Evolutionary conservation across 2,797 vertebrate genomes (phyloP), one percentile per base, ranked within the genome.

Genomic region (Alosa sapidissima): DNA sequence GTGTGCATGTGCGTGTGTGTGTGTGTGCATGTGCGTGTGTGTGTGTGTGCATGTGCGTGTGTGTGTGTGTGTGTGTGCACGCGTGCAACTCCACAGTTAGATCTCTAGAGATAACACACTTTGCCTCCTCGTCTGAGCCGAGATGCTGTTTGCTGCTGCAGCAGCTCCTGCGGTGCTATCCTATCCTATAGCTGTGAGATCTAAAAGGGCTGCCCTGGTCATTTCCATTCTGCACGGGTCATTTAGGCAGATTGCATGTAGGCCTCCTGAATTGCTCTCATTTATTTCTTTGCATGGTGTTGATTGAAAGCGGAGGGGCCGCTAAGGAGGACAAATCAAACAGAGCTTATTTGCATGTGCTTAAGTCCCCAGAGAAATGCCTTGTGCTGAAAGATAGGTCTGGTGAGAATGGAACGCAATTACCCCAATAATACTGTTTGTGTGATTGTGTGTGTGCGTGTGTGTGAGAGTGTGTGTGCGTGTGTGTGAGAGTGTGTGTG

Each of bases 241-340:
- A 10, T 68, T 68, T 68, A 1, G 14, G 65, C 11, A 33, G 65
- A 72, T 72, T 72, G 65, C 33, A 33, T 41, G 68, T 16, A 5
- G 33, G 33, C 68, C 33, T 75, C 33, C 68, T 75, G 68, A 75
- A 75, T 75, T 41, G 68, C 45, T 75, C 68, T 75, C 33, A 41
- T 41, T 41, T 75, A 14, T 75, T 75, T 45, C 13, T 75, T 75
- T 75, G 68, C 8, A 3, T 16, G 36, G 11, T 6, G 11, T 14
- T 75, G 33, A 75, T 19, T 41, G 33, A 75, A 16, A 45, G 36
- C 33, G 5, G 33, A 5, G 60, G n/a, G n/a, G 60, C 1, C 6
- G 1, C 16, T 7, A 6, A 28, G n/a, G 8, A 5, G 33, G 68
- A 6, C 65, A 10, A 72, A 72, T 75, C 36, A 75, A 19, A 75